Conservation (phyloP, 2,888 invertebrate genomes). For the Pseudococcus jackbeardsleyi region DNA sequence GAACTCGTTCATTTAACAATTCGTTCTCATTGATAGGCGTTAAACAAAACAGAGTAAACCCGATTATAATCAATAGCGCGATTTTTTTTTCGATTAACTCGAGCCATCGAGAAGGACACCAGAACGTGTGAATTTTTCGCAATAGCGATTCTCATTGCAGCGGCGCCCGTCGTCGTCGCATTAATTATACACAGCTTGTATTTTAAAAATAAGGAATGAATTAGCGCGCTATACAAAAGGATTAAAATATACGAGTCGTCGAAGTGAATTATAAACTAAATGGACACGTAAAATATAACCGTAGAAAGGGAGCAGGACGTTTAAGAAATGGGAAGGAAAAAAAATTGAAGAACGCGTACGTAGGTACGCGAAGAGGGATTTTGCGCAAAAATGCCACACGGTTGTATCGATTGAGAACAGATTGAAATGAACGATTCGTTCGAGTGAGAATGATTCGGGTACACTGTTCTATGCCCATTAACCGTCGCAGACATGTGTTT, state of each 20-base stretch:
- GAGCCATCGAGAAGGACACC: background rate
- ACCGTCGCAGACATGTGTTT: slow-evolving; percentile 37
- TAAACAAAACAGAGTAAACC: slow-evolving; percentile 7
- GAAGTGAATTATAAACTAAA: background rate
- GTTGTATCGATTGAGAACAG: background rate
- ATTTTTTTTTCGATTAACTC: background rate
- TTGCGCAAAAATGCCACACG: slow-evolving; percentile 19
- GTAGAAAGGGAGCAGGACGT: background rate
- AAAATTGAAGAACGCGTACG: background rate
- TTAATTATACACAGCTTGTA: background rate
- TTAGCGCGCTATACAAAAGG: background rate
- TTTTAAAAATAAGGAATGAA: background rate
- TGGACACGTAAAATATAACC: background rate
- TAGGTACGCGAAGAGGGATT: background rate
- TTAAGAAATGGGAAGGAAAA: background rate
- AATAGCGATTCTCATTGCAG: background rate
- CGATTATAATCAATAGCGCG: background rate
- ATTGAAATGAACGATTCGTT: slow-evolving; percentile 21
- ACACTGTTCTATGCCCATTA: background rate
- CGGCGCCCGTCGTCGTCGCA: too few species aligned
- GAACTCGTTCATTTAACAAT: slow-evolving; percentile 4
- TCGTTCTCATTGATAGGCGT: slow-evolving; percentile 1
- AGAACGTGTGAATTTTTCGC: slow-evolving; percentile 50
- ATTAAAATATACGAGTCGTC: background rate
- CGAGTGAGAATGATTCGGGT: background rate